Base-by-base conservation (phyloP, 2,888 invertebrate species). In the Brenthis hecate region DNA sequence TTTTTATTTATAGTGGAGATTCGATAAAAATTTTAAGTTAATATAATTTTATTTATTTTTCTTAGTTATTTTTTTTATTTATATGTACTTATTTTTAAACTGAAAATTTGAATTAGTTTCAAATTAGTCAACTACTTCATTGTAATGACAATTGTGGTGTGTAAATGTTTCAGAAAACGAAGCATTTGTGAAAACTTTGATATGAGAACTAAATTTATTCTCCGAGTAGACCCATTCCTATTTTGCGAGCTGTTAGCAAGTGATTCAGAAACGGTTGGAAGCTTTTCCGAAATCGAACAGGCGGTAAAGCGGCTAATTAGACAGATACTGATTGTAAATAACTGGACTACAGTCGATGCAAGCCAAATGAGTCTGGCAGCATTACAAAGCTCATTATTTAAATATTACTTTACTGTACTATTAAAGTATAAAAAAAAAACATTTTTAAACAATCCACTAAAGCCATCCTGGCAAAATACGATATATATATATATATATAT, bases 361-460 rank as follows among this genome's bases (percentile, higher is more conserved):
- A 61, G 66, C 61, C 61, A 60, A 66, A 66, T 50, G 48, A 66
- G 32, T 13, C 55, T 66, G 66, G 58, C 58, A 61, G 50, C 36
- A 50, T 65, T 16, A 60, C 53, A 51, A 16, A 13, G n/a, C 51
- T 51, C 50, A 62, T 67, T 62, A 62, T n/a, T 61, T 55, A 14
- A 61, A 54, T 19, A 32, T 51, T 32, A 51, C 4, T 36, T 36
- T 8, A 5, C 62, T 16, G 14, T 54, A 54, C 53, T 16, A 51
- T 14, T 23, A 3, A 19, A 19, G 6, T 43, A 62, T 14, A 53
- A 19, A 19, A 19, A 19, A 19, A 13, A 3, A n/a, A 11, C 23
- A 53, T n/a, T 53, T 58, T 28, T 13, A 48, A 14, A 5, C 23
- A 48, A 48, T 58, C 48, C 14, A 4, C 23, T 28, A 28, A 60